These are phyloP conservation scores for Thinocorus orbignyianus DNA, from an alignment of 2,113 vertebrate species.

Conservation along the genomic window DNA sequence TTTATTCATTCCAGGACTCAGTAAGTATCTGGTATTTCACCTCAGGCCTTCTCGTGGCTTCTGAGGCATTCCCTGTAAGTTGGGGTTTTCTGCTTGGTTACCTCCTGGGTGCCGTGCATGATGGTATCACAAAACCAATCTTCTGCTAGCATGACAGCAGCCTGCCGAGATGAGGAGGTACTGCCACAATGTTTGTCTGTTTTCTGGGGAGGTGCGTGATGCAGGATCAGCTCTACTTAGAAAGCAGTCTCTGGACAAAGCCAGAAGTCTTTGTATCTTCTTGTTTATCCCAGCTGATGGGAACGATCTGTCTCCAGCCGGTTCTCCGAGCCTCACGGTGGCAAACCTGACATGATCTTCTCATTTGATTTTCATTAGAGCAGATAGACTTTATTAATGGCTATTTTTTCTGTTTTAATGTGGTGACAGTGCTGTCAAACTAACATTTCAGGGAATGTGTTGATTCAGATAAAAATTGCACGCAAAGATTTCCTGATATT, in stretches of 20 bases:
- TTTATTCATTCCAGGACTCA: background rate
- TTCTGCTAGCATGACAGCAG: background rate
- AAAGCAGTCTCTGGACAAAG: background rate
- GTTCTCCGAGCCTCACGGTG: background rate
- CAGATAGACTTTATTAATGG: background rate
- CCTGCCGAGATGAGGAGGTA: background rate
- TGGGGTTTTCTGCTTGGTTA: background rate
- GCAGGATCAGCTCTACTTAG: background rate
- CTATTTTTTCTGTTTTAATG: background rate
- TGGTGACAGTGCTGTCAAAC: background rate
- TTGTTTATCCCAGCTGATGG: background rate
- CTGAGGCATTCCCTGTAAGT: background rate
- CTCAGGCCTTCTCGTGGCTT: background rate
- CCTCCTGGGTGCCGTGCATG: rapidly evolving
- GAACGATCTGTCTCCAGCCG: background rate
- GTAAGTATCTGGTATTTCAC: background rate
- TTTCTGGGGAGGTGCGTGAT: background rate
- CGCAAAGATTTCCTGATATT: background rate
- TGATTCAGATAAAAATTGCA: background rate
- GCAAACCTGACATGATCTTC: background rate
- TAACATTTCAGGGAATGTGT: background rate
- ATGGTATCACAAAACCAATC: rapidly evolving
- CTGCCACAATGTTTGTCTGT: background rate
- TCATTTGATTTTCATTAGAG: background rate
- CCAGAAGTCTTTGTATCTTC: background rate